phyloP scores from a whole-genome alignment of 2,888 invertebrate genomes.

The Choreutis nemorana region DNA sequence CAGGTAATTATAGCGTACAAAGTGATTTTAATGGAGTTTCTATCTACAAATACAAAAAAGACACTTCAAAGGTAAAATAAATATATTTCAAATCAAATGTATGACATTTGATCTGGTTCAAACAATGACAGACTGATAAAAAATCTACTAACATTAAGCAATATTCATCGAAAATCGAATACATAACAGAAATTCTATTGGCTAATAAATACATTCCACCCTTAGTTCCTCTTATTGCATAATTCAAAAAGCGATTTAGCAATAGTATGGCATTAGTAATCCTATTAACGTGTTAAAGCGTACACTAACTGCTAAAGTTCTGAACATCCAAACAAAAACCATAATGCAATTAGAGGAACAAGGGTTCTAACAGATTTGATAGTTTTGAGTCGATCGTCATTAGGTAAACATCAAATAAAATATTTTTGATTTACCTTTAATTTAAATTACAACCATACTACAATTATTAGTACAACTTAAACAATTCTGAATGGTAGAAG shows the following conservation, averaged over 20 bases:
- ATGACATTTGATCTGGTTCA: constrained; percentile 62
- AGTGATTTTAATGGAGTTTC: constrained; percentile 41
- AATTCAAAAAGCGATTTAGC: too few relatives aligned
- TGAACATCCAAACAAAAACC: constrained; percentile 12
- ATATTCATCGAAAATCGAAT: constrained; percentile 61
- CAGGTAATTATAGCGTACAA: not conserved
- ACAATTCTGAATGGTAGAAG: constrained; percentile 57
- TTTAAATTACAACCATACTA: constrained; percentile 44
- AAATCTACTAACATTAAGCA: constrained; percentile 64
- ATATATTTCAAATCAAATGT: constrained; percentile 67
- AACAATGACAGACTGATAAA: constrained; percentile 57
- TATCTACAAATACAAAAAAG: constrained; percentile 65
- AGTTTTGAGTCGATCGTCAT: constrained; percentile 49
- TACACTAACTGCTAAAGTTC: too few relatives aligned
- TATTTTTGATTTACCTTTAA: constrained; percentile 42
- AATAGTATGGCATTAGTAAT: too few relatives aligned
- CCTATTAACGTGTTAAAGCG: too few relatives aligned
- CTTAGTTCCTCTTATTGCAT: constrained; percentile 28
- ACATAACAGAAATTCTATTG: constrained; percentile 53
- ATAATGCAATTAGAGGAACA: constrained; percentile 37
- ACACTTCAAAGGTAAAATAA: constrained; percentile 63
- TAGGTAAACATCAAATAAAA: constrained; percentile 45
- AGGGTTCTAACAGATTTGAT: constrained; percentile 44
- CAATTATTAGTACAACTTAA: constrained; percentile 53
- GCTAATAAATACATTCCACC: constrained; percentile 38